A percentile compares a stretch with the other conserved stretches of the same genome.
phyloP scores from a whole-genome alignment of 2,797 vertebrate genomes.

The Martes flavigula region DNA sequence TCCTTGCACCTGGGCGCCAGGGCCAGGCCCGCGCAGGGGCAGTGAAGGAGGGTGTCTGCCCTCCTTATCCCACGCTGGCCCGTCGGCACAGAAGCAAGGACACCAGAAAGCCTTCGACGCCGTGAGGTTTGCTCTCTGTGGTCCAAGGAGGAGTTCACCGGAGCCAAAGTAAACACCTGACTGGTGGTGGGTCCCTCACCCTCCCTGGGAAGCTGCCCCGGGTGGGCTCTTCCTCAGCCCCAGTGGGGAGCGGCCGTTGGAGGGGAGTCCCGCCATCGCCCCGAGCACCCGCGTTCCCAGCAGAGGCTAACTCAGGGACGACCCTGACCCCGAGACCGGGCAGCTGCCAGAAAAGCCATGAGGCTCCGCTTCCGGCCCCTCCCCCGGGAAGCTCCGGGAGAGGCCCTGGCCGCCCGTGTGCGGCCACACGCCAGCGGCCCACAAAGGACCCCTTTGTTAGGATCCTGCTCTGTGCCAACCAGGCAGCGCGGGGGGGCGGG shows the following conservation, averaged over 20 bases:
- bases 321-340: neutral
- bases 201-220: neutral
- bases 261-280: neutral
- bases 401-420: neutral
- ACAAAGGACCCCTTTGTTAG: neutral
- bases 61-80: accelerated
- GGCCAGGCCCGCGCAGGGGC: neutral
- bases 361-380: neutral
- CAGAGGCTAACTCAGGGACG: neutral
- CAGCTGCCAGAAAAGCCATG: neutral
- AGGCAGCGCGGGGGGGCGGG: neutral
- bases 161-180: constrained; percentile 44
- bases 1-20: neutral
- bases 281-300: neutral
- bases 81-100: neutral
- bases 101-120: constrained; percentile 65
- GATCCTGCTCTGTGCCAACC: neutral
- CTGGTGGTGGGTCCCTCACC: neutral
- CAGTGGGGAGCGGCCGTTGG: neutral
- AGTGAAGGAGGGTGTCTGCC: too few species aligned
- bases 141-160: constrained; percentile 7
- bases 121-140: constrained; percentile 45
- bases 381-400: neutral
- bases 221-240: accelerated
- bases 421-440: neutral